Evolutionary conservation across 2,113 vertebrate genomes (phyloP).

Genomic region (Cyanistes caeruleus): DNA sequence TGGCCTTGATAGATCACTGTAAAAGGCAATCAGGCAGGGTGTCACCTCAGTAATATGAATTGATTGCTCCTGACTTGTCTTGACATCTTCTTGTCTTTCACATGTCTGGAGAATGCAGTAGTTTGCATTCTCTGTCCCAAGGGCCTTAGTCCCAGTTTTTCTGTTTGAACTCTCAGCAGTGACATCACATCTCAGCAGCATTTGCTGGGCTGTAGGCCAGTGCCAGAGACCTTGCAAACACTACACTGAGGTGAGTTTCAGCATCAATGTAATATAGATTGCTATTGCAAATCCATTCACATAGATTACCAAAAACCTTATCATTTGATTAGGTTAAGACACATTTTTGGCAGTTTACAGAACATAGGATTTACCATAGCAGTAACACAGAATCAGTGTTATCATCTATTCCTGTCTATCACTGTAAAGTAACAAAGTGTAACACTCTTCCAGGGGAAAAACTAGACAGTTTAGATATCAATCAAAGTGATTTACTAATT

Average conservation of each 20-base stretch:
- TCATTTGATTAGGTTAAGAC: background rate
- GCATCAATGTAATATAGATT: background rate
- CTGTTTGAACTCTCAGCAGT: background rate
- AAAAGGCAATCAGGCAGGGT: background rate
- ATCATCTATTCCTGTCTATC: background rate
- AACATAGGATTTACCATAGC: background rate
- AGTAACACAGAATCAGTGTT: background rate
- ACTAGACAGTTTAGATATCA: background rate
- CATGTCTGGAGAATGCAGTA: background rate
- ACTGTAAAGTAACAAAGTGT: background rate
- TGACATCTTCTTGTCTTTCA: background rate
- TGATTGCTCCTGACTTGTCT: background rate
- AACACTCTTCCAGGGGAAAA: background rate
- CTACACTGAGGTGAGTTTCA: background rate
- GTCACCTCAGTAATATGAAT: background rate
- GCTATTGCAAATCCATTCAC: background rate
- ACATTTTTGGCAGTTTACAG: background rate
- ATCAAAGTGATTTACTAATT: background rate
- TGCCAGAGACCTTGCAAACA: background rate
- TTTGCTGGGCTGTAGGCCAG: background rate
- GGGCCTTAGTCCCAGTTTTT: background rate
- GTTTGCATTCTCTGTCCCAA: background rate
- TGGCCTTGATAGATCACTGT: background rate
- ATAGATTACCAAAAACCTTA: background rate
- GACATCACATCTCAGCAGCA: background rate